Evolutionary conservation across 2,797 vertebrate genomes (phyloP).

Genomic region (Poeciliopsis paucimaculata): DNA sequence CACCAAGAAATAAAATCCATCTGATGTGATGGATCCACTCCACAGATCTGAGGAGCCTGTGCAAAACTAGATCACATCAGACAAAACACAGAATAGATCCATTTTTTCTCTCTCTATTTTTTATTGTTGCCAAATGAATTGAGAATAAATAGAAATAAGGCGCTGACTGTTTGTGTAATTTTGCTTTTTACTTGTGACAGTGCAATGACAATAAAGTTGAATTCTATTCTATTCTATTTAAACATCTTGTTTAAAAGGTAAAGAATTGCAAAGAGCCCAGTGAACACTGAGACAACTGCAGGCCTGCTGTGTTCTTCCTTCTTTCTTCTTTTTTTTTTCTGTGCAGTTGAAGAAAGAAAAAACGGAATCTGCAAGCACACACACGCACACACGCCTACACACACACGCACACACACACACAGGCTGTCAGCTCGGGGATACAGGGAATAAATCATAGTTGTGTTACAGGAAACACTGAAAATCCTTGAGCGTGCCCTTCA

Average conservation of each 20-base stretch:
- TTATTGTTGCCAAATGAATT: not conserved
- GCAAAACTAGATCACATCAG: not conserved
- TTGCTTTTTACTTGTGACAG: no score
- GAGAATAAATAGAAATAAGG: not conserved
- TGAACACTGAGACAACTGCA: constrained; percentile 9
- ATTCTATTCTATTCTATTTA: no score
- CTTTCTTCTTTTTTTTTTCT: constrained; percentile 26
- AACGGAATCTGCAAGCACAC: constrained; percentile 11
- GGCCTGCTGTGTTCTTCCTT: not conserved
- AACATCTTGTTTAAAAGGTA: not conserved
- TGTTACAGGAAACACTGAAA: constrained; percentile 46
- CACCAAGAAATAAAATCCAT: not conserved
- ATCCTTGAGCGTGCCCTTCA: constrained; percentile 46
- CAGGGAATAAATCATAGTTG: constrained; percentile 50
- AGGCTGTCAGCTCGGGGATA: constrained; percentile 39
- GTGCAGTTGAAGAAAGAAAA: constrained; percentile 15
- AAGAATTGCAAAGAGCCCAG: not conserved
- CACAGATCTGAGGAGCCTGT: not conserved
- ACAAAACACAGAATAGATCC: not conserved
- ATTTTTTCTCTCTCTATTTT: not conserved
- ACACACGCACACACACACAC: constrained; percentile 7
- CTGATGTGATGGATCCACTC: not conserved
- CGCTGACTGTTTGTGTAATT: not conserved
- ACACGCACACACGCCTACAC: not conserved
- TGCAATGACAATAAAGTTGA: no score